Percentiles rank a stretch among this genome's conserved stretches.
Evolutionary conservation across 2,113 vertebrate genomes (phyloP).

Genomic region (Sclerurus mexicanus): DNA sequence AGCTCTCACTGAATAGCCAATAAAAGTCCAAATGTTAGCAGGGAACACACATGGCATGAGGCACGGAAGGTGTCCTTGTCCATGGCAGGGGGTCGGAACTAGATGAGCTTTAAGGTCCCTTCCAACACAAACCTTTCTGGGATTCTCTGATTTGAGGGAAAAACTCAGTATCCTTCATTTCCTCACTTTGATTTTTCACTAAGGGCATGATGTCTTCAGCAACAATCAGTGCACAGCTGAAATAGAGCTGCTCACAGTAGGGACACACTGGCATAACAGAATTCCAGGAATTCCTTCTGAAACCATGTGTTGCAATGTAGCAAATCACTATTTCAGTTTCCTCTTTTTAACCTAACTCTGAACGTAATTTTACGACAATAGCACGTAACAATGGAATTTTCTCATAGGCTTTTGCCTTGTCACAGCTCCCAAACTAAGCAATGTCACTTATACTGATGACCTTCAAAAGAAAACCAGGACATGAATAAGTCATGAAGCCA

Average conservation of each 20-base stretch:
- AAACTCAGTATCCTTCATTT: neutral
- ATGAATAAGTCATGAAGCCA: neutral
- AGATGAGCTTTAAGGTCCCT: neutral
- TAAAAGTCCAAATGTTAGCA: fast-evolving
- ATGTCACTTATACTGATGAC: neutral
- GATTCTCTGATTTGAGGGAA: neutral
- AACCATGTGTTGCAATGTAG: neutral
- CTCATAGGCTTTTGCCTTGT: neutral
- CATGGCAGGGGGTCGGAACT: neutral
- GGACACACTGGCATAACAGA: neutral
- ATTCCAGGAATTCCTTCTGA: neutral
- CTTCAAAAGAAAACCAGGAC: neutral
- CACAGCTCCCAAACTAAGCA: neutral
- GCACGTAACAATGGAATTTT: neutral
- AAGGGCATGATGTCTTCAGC: neutral
- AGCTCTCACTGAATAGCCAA: neutral
- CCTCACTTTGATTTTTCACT: neutral
- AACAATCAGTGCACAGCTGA: neutral
- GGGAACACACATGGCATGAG: neutral
- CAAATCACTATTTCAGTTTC: neutral
- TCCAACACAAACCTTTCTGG: neutral
- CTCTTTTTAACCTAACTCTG: neutral
- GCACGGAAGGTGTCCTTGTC: neutral
- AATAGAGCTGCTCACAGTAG: neutral
- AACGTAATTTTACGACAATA: neutral